Conservation (phyloP, 2,888 invertebrate species). For the Cartodere bifasciata region DNA sequence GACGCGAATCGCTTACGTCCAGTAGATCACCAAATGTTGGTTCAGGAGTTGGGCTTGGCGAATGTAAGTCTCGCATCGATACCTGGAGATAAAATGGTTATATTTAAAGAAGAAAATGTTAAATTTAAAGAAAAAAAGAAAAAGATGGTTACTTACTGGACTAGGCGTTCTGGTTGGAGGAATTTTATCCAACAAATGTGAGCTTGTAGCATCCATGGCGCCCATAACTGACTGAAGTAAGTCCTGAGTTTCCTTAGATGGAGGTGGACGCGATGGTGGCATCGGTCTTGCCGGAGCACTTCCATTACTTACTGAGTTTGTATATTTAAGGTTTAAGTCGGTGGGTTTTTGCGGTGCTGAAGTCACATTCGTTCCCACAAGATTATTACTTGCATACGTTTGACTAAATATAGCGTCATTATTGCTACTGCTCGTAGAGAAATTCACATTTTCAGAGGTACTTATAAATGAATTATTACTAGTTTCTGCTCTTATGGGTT, state of each 20-base stretch:
- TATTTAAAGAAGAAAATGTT: too few species aligned
- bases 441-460: too few species aligned
- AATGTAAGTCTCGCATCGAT: constrained; percentile 67
- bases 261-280: constrained; percentile 43
- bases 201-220: constrained; percentile 78
- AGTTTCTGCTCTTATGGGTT: constrained; percentile 20
- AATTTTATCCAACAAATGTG: constrained; percentile 67
- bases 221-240: constrained; percentile 76
- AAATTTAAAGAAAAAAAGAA: too few species aligned
- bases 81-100: too few species aligned
- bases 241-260: constrained; percentile 72
- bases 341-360: constrained; percentile 32
- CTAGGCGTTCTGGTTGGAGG: constrained; percentile 79
- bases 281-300: constrained; percentile 21
- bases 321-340: constrained; percentile 32
- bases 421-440: too few species aligned
- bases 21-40: constrained; percentile 48
- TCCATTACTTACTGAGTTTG: constrained; percentile 23
- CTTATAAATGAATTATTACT: too few species aligned
- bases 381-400: too few species aligned
- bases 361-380: constrained; percentile 12
- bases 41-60: constrained; percentile 73
- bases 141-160: too few species aligned
- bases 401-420: constrained; percentile 6
- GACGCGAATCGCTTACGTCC: constrained; percentile 42